A percentile compares a stretch with the other conserved stretches of the same genome.
Conservation (phyloP, 2,113 vertebrate species). For the Capricornis sumatraensis region DNA sequence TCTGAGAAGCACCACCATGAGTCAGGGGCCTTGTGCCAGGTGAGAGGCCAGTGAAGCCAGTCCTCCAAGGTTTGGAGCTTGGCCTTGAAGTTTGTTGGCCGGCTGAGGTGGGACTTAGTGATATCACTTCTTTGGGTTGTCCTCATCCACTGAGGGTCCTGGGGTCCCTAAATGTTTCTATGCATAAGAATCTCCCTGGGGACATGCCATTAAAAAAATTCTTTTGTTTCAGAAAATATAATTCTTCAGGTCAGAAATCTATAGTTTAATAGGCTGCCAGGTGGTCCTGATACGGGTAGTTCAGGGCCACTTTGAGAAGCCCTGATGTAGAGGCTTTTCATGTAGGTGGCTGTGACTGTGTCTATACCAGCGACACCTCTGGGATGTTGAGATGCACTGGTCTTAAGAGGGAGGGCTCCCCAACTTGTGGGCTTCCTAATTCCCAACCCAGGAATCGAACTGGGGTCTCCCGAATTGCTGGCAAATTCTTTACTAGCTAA, state of each 20-base stretch:
- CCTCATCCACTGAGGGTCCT: background rate
- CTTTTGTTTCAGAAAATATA: background rate
- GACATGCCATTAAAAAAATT: background rate
- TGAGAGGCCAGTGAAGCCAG: background rate
- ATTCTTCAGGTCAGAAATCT: background rate
- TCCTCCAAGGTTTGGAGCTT: background rate
- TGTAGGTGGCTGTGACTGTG: background rate
- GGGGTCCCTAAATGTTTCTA: background rate
- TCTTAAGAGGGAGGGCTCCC: background rate
- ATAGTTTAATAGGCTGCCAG: background rate
- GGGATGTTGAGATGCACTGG: background rate
- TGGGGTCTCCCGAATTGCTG: background rate
- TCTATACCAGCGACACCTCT: background rate
- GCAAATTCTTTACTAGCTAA: background rate
- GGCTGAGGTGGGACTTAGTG: background rate
- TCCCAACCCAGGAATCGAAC: background rate
- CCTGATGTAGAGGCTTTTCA: background rate
- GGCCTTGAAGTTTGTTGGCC: background rate
- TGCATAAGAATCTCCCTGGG: background rate
- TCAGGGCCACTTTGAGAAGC: background rate
- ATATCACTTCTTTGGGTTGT: background rate
- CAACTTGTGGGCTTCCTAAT: background rate
- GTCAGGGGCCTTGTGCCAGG: background rate
- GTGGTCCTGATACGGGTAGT: background rate
- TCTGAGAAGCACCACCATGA: background rate